Evolutionary conservation across 2,797 vertebrate genomes (phyloP), one percentile per base, ranked within the genome.

Genomic region (Tinamus major): DNA sequence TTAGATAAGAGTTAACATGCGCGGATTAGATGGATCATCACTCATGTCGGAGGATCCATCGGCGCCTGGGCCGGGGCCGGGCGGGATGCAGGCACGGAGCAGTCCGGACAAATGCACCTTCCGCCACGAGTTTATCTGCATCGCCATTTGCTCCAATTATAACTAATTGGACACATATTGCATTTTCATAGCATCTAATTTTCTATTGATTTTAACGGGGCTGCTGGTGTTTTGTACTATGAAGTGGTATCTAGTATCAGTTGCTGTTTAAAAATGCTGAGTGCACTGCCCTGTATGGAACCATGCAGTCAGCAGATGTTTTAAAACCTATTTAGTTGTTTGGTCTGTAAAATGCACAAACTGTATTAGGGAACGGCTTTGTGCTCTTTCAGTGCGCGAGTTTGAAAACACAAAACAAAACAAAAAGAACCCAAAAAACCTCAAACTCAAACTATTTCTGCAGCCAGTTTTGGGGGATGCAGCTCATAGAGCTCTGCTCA

Each of bases 241-340:
- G 92, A 93, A 97, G 95, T 92, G 79, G 59, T 89, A 79, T 96
- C 97, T 94, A 1, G 42, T 92, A 84, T 95, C 91, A 4, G 82
- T 90, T n/a, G 93, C 88, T 88, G 92, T 90, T 97, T 91, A 69
- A 94, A 98, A 97, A 91, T 37, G 97, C 97, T 97, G 97, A 97
- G 96, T 89, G 85, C 49, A 93, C 94, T 93, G 82, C 91, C 93
- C 92, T 69, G 35, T 33, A 90, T 27, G 89, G 95, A 96, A 92
- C 86, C 83, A 95, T 92, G 89, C 93, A 95, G 97, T 96, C 97
- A 96, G 98, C 98, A 97, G 97, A 97, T 97, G 97, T 95, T 97
- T 97, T 93, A 96, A 97, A 97, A 96, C 96, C 94, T 91, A 31
- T 89, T 97, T 97, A 96, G 97, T 96, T 97, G 97, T 97, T 97